Percentiles rank a stretch among this genome's conserved stretches.
phyloP scores from a whole-genome alignment of 1,140 invertebrate genomes.

The Pectinophora gossypiella region DNA sequence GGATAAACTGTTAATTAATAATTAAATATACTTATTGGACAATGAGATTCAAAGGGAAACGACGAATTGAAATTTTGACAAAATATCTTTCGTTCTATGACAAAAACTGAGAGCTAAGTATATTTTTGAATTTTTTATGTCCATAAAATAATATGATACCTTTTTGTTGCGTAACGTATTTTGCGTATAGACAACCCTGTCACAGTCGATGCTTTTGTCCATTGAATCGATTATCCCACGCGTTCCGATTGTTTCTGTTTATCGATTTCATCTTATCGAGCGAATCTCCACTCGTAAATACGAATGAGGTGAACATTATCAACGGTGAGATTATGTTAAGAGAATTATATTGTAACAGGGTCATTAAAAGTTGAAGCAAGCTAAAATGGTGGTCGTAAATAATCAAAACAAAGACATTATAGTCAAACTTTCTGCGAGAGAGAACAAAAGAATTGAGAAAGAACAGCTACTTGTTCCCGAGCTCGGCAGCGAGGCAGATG shows the following conservation, averaged over 20 bases:
- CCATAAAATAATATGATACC: no score
- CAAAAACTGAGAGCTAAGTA: no score
- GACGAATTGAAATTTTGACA: no score
- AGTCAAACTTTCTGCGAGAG: constrained; percentile 17
- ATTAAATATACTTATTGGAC: no score
- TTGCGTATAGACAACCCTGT: no score
- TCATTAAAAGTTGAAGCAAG: constrained; percentile 1
- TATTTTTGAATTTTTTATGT: no score
- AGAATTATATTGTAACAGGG: not conserved
- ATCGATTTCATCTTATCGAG: constrained; percentile 32
- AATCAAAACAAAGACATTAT: constrained; percentile 21
- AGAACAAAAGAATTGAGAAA: constrained; percentile 25
- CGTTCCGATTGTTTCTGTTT: constrained; percentile 29
- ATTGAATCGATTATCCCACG: constrained; percentile 43
- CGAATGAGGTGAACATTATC: constrained; percentile 8
- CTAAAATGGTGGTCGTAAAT: constrained; percentile 15
- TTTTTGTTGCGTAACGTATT: no score
- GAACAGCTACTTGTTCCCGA: constrained; percentile 14
- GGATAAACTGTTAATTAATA: no score
- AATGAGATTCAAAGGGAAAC: no score
- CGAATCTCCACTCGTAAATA: constrained; percentile 29
- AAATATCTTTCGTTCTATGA: no score
- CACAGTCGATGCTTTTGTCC: constrained; percentile 36
- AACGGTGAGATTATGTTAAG: not conserved
- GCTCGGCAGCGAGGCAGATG: constrained; percentile 8